Evolutionary conservation across 1,140 invertebrate genomes (phyloP), one percentile per base, ranked within the genome.

Genomic region (Drosophila santomea): DNA sequence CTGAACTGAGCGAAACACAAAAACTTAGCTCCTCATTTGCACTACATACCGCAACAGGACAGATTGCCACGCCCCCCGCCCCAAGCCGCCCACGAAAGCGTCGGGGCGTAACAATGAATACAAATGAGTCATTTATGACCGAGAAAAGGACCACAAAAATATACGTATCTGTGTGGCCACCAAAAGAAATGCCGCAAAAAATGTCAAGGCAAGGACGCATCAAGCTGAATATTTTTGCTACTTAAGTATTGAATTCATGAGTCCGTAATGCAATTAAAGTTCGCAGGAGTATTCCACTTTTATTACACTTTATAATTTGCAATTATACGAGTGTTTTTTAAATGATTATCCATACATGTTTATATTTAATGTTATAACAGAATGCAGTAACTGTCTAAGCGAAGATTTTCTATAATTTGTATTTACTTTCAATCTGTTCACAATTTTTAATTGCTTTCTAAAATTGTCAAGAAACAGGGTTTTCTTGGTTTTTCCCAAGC

Each of bases 101-200:
- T 50, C 39, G 47, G 58, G 72, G 68, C 72, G 59, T 57, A 57
- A 75, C 69, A 75, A 75, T 75, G 73, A 75, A 75, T 75, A 75
- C 73, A 75, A 75, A 75, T 75, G 73, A 75, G 73, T 75, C 73
- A 75, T 75, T 75, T 75, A 75, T 75, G 73, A 59, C 45, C 68
- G 45, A 64, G 41, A 74, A 64, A 68, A 67, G 38, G 59, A 67
- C 45, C 58, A 23, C 23, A 23, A 20, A 67, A 63, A 41, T 51
- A 62, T 35, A n/a, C 35, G 23, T 23, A 6, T 14, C 11, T 41
- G 36, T 32, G 56, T 55, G 20, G 47, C 28, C 59, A 35, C 7
- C 4, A 23, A 20, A 10, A 20, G 10, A 45, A 39, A 39, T 4
- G 14, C 17, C 8, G 8, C 12, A 73, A 74, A 56, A 48, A 75